Conservation (phyloP, 2,113 vertebrate genomes). For the Bucco capensis region DNA sequence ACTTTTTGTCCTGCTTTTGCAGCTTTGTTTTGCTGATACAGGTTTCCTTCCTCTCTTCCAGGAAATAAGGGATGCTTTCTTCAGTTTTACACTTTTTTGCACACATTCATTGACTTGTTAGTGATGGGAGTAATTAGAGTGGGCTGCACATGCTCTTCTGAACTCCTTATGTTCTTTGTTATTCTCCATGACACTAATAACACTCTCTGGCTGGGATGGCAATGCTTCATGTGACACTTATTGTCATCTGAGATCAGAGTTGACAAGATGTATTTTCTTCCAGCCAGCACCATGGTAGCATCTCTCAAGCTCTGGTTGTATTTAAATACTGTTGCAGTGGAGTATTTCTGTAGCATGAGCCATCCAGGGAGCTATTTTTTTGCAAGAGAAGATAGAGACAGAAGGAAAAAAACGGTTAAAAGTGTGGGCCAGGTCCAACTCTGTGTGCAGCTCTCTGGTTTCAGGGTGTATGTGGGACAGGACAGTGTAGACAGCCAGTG, state of each 20-base stretch:
- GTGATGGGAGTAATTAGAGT: neutral
- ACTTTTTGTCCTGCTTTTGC: neutral
- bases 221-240: neutral
- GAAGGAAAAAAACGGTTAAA: neutral
- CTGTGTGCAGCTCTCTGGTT: neutral
- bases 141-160: neutral
- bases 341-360: neutral
- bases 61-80: neutral
- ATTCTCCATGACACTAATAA: constrained; percentile 31
- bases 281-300: neutral
- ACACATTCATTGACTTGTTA: neutral
- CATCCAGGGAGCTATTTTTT: neutral
- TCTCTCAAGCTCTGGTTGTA: neutral
- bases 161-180: neutral
- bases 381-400: neutral
- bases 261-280: neutral
- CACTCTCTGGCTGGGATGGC: neutral
- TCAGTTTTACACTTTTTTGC: neutral
- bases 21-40: neutral
- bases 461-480: neutral
- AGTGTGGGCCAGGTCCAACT: neutral
- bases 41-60: neutral
- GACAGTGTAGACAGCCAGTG: neutral
- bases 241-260: neutral
- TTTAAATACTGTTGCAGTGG: neutral